phyloP scores from a whole-genome alignment of 2,797 vertebrate species.

The Rhinella marina region DNA sequence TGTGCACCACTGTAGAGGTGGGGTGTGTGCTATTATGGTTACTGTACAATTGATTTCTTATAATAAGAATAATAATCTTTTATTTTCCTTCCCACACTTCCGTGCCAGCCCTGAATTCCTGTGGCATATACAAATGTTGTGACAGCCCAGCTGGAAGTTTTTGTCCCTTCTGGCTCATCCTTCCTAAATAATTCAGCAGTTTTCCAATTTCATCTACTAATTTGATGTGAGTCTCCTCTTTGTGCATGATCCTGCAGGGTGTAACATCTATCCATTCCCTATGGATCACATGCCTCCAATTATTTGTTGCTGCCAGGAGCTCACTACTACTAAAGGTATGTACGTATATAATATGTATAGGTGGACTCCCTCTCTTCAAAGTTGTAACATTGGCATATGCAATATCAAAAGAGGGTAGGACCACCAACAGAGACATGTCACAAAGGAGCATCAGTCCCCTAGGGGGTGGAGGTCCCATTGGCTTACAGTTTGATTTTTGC shows the following conservation, averaged over 20 bases:
- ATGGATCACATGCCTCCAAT: no score
- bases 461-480: not conserved
- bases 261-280: not conserved
- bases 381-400: no score
- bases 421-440: not conserved
- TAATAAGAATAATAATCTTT: constrained; percentile 7
- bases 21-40: no score
- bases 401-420: not conserved
- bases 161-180: not conserved
- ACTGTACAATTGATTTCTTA: not conserved
- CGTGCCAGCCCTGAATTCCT: not conserved
- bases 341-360: not conserved
- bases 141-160: not conserved
- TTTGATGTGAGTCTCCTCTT: not conserved
- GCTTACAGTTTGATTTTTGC: not conserved
- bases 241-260: not conserved
- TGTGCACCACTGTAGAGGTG: not conserved
- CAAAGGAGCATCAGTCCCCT: not conserved
- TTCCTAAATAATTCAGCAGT: not conserved
- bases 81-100: not conserved
- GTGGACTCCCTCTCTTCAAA: no score
- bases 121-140: not conserved
- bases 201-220: not conserved
- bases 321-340: not conserved
- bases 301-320: not conserved